A percentile compares a stretch with the other conserved stretches of the same genome.
Conservation (phyloP, 2,888 invertebrate species). For the Amphimallon solstitiale region DNA sequence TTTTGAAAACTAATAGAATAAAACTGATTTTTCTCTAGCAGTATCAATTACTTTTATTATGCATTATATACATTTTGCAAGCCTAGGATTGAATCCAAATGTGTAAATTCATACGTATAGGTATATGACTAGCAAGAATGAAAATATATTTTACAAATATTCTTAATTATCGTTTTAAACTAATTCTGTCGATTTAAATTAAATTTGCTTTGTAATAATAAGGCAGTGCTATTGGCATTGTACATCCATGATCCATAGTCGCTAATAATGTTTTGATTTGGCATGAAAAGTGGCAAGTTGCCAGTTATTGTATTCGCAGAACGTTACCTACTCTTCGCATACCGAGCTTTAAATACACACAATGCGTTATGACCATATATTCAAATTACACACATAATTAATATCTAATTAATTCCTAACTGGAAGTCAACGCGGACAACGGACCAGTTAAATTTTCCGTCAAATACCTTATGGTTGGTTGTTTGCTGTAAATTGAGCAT, state of each 20-base stretch:
- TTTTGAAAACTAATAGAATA: no score
- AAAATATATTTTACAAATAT: no score
- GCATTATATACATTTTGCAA: no score
- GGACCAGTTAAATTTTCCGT: conserved; percentile 34
- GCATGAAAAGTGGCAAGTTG: conserved; percentile 31
- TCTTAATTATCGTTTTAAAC: no score
- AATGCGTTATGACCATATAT: conserved; percentile 35
- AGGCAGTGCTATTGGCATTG: no score
- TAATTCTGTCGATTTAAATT: no score
- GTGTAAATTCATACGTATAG: no score
- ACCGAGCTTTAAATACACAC: conserved; percentile 29
- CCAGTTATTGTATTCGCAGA: conserved; percentile 10
- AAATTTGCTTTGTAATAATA: no score
- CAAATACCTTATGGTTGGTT: conserved; percentile 29
- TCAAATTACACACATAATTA: conserved; percentile 43
- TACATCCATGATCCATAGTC: not conserved
- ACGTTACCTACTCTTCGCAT: conserved; percentile 5
- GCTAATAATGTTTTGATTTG: conserved; percentile 40
- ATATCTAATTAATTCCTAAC: conserved; percentile 47
- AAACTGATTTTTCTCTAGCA: no score
- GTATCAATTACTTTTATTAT: no score
- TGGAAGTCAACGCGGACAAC: conserved; percentile 39
- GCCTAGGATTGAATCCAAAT: no score
- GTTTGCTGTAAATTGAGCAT: conserved; percentile 37
- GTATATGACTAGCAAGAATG: no score